Percentiles rank a stretch among this genome's conserved stretches.
These are phyloP conservation scores for Scaptomyza polygonia DNA, from an alignment of 2,888 invertebrate genomes.

Conservation along the genomic window DNA sequence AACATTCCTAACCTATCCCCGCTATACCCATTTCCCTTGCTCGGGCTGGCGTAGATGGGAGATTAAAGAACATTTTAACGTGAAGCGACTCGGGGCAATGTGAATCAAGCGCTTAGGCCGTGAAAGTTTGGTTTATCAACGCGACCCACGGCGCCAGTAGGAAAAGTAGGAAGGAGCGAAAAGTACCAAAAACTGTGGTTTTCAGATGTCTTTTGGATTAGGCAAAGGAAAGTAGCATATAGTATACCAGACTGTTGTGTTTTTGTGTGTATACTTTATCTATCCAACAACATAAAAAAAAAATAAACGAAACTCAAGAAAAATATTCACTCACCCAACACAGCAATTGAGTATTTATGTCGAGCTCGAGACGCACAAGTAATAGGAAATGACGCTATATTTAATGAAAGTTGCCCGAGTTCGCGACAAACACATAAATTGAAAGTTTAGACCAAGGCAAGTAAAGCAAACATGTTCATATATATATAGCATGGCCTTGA, in stretches of 20 bases:
- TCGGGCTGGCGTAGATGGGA: slow-evolving; percentile 35
- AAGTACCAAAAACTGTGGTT: slow-evolving; percentile 15
- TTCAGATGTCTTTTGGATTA: slow-evolving; percentile 17
- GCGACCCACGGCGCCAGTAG: slow-evolving; percentile 55
- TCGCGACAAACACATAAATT: slow-evolving; percentile 48
- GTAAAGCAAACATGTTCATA: slow-evolving; percentile 35
- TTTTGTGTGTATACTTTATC: slow-evolving; percentile 32
- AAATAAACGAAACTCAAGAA: slow-evolving; percentile 6
- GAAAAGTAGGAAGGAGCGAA: slow-evolving; percentile 1
- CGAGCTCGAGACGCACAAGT: slow-evolving; percentile 36
- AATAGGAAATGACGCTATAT: slow-evolving; percentile 27
- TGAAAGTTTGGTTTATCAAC: slow-evolving; percentile 60
- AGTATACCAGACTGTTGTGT: slow-evolving; percentile 20
- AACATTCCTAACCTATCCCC: slow-evolving; percentile 14
- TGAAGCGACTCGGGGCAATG: slow-evolving; percentile 50
- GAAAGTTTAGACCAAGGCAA: slow-evolving; percentile 32
- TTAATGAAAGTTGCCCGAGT: slow-evolving; percentile 22
- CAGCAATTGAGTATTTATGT: slow-evolving; percentile 69
- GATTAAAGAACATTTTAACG: slow-evolving; percentile 71
- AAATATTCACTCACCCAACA: background rate
- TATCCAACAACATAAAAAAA: slow-evolving; percentile 52
- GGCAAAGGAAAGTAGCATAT: slow-evolving; percentile 17
- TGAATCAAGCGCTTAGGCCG: slow-evolving; percentile 43
- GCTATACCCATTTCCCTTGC: background rate
- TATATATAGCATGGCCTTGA: slow-evolving; percentile 47